phyloP scores from a whole-genome alignment of 2,888 invertebrate genomes.

The Miltochrista miniata region DNA sequence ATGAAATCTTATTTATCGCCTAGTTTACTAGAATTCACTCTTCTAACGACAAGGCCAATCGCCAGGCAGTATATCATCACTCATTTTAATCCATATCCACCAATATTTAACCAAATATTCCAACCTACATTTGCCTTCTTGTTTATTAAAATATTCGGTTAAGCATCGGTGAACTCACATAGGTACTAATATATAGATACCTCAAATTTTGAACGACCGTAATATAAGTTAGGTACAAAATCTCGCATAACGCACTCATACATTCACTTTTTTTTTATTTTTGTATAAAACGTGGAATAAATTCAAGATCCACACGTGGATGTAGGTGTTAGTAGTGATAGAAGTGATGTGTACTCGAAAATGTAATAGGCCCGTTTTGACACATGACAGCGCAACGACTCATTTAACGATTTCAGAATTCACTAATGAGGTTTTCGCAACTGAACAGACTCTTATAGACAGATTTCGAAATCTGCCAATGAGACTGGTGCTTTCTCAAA shows the following conservation, averaged over 20 bases:
- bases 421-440: no score
- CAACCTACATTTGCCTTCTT: constrained; percentile 5
- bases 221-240: constrained; percentile 1
- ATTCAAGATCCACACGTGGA: constrained; percentile 27
- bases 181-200: background rate
- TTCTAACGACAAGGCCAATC: constrained; percentile 32
- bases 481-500: no score
- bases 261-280: background rate
- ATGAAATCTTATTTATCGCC: constrained; percentile 43
- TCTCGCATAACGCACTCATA: background rate
- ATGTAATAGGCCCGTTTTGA: no score
- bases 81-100: no score
- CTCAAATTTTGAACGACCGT: constrained; percentile 5
- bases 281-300: constrained; percentile 1
- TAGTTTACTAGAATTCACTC: constrained; percentile 43
- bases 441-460: no score
- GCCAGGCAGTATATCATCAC: constrained; percentile 12
- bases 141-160: no score
- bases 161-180: no score
- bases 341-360: no score
- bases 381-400: no score
- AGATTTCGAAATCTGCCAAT: no score
- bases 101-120: constrained; percentile 17
- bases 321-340: constrained; percentile 11
- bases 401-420: no score